These are phyloP conservation scores for Trissonchulus sp. DNA, from an alignment of 2,888 invertebrate species.

Conservation along the genomic window DNA sequence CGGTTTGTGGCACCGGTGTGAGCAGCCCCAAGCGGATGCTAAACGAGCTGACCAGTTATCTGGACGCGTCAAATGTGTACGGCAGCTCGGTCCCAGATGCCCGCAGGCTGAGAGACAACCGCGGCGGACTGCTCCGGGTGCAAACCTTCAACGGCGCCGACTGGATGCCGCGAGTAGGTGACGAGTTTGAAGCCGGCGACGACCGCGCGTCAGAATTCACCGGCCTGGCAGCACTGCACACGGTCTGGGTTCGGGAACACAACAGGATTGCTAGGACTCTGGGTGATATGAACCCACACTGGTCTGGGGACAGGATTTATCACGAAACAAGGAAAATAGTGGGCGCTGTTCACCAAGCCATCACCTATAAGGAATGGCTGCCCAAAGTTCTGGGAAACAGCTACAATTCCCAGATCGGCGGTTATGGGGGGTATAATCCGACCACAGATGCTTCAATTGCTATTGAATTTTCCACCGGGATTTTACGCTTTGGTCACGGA, in stretches of 20 bases:
- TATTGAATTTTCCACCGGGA: constrained; percentile 95
- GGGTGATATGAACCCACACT: constrained; percentile 74
- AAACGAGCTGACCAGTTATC: constrained; percentile 27
- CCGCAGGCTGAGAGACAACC: constrained; percentile 8
- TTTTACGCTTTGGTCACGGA: constrained; percentile 86
- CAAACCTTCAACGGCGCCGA: too few relatives aligned
- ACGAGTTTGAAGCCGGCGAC: constrained; percentile 51
- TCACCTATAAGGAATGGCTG: constrained; percentile 86
- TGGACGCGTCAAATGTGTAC: constrained; percentile 27
- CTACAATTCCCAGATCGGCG: constrained; percentile 66
- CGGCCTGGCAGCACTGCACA: constrained; percentile 59
- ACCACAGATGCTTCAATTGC: constrained; percentile 75
- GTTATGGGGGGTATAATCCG: constrained; percentile 75
- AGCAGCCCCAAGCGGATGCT: neutral
- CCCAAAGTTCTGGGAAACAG: constrained; percentile 71
- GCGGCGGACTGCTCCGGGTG: neutral
- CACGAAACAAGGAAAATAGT: constrained; percentile 63
- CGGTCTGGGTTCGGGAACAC: constrained; percentile 75
- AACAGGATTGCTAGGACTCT: constrained; percentile 74
- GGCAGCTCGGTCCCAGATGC: constrained; percentile 26
- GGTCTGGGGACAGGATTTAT: constrained; percentile 82
- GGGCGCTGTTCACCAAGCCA: constrained; percentile 68
- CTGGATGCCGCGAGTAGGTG: too few relatives aligned
- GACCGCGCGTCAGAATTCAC: constrained; percentile 39
- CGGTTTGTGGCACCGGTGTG: constrained; percentile 14